phyloP scores from a whole-genome alignment of 2,888 invertebrate genomes.

The Apamea anceps region DNA sequence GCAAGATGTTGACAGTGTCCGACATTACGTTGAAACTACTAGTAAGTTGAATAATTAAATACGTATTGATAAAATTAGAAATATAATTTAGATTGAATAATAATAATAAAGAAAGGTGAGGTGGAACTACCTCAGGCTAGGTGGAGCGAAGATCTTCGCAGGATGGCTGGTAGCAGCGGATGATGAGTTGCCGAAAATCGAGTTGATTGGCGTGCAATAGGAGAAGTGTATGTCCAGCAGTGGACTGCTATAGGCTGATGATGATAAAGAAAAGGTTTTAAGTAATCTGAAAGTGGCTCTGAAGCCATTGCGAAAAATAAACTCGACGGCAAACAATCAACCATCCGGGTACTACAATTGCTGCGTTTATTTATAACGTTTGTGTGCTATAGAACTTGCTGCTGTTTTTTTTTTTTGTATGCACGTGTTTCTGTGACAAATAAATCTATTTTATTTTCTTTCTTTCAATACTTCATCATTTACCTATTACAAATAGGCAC shows the following conservation, averaged over 20 bases:
- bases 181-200: too few species aligned
- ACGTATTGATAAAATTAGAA: background rate
- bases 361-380: slow-evolving; percentile 25
- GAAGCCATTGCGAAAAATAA: background rate
- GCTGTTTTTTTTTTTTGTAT: background rate
- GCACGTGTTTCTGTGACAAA: background rate
- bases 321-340: background rate
- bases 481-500: too few species aligned
- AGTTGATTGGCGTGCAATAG: too few species aligned
- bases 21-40: slow-evolving; percentile 77
- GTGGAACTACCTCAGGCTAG: too few species aligned
- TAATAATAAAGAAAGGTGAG: background rate
- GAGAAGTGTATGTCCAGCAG: too few species aligned
- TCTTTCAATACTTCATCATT: background rate
- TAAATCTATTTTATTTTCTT: background rate
- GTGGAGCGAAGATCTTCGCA: too few species aligned
- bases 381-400: background rate
- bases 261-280: background rate
- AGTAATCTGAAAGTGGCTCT: background rate
- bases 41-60: slow-evolving; percentile 71
- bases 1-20: slow-evolving; percentile 72
- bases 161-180: too few species aligned
- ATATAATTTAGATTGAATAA: background rate
- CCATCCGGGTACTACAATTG: slow-evolving; percentile 4
- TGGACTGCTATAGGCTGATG: too few species aligned